Evolutionary conservation across 2,888 invertebrate genomes (phyloP).

Genomic region (Polymixis flavicincta): DNA sequence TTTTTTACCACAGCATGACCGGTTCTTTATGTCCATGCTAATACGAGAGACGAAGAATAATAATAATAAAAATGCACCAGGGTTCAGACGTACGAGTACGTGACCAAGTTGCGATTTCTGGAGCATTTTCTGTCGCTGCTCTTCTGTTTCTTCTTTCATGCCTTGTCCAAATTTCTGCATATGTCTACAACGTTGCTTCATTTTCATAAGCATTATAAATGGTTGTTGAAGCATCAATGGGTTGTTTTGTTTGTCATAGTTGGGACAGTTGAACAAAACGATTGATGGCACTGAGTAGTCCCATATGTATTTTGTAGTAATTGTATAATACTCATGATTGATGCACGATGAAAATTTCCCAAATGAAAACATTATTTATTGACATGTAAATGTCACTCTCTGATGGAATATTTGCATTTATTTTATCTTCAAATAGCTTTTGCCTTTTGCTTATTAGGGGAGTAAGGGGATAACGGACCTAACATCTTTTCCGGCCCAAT

Average conservation of each 20-base stretch:
- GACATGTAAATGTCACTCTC: not conserved
- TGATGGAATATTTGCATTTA: not conserved
- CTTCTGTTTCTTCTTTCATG: not conserved
- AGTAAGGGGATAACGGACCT: too few relatives aligned
- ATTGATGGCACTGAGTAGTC: conserved; percentile 2
- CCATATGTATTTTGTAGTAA: not conserved
- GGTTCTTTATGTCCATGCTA: not conserved
- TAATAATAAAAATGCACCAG: not conserved
- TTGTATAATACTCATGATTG: conserved; percentile 8
- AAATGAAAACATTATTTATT: conserved; percentile 2
- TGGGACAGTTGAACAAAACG: not conserved
- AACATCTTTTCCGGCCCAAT: too few relatives aligned
- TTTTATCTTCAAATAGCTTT: not conserved
- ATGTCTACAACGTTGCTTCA: not conserved
- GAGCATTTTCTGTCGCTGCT: not conserved
- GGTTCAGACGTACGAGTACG: not conserved
- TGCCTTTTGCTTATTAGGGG: too few relatives aligned
- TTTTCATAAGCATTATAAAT: conserved; percentile 5
- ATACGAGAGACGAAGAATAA: not conserved
- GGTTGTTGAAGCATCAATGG: not conserved
- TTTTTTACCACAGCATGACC: not conserved
- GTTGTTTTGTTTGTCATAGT: too few relatives aligned
- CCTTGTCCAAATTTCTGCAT: not conserved
- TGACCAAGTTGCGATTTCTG: not conserved
- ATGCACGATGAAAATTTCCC: not conserved